phyloP scores from a whole-genome alignment of 1,140 invertebrate species.

The Manduca sexta region DNA sequence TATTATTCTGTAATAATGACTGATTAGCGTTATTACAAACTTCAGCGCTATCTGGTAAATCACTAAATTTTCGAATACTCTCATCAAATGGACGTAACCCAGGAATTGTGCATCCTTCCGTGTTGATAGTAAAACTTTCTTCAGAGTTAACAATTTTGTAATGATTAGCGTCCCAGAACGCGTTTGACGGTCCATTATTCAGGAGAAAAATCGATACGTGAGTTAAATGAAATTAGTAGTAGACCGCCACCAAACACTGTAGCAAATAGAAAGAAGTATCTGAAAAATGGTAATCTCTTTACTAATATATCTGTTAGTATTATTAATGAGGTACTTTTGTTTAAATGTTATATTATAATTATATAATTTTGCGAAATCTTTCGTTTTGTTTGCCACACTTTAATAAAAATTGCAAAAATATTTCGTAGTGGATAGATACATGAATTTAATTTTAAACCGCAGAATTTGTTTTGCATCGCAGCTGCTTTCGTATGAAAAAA shows the following conservation, averaged over 20 bases:
- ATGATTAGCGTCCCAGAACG: constrained; percentile 22
- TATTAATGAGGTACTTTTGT: too few species aligned
- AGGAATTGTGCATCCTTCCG: constrained; percentile 85
- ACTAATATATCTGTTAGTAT: too few species aligned
- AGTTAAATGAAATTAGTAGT: constrained; percentile 43
- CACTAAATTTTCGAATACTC: constrained; percentile 62
- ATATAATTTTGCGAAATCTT: too few species aligned
- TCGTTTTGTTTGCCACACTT: too few species aligned
- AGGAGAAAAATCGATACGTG: constrained; percentile 34
- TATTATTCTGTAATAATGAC: constrained; percentile 77
- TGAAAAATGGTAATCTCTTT: too few species aligned
- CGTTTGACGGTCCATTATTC: constrained; percentile 29
- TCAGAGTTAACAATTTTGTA: constrained; percentile 24
- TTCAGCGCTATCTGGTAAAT: constrained; percentile 48
- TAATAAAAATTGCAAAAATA: too few species aligned
- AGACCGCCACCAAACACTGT: constrained; percentile 41
- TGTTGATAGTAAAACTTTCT: constrained; percentile 76
- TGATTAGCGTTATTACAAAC: constrained; percentile 46
- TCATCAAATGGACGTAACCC: constrained; percentile 81
- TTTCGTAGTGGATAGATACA: too few species aligned
- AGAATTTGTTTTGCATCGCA: too few species aligned
- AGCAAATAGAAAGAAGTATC: constrained; percentile 44
- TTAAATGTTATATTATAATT: too few species aligned
- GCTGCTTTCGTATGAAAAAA: too few species aligned
- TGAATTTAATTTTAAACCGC: too few species aligned